These are phyloP conservation scores for Argya squamiceps DNA, from an alignment of 2,797 vertebrate species.

Conservation along the genomic window DNA sequence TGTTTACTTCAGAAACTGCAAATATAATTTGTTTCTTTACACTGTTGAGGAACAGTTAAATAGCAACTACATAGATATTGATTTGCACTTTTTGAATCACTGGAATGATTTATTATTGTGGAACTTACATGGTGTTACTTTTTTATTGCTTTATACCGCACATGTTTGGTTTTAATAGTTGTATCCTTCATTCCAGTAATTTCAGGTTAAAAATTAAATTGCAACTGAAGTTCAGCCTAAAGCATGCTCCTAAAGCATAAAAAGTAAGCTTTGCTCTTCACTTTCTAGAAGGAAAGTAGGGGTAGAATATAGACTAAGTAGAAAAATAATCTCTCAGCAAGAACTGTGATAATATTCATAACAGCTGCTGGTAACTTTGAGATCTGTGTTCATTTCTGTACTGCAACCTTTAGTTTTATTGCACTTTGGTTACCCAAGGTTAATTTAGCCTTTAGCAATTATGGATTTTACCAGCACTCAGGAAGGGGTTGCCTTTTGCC, in stretches of 20 bases:
- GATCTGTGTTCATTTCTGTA: neutral
- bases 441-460: neutral
- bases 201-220: constrained; percentile 71
- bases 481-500: neutral
- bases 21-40: constrained; percentile 71
- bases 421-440: neutral
- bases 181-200: constrained; percentile 72
- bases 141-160: constrained; percentile 66
- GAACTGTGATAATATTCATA: neutral
- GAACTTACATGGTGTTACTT: constrained; percentile 36
- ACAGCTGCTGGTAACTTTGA: neutral
- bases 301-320: neutral
- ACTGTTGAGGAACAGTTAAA: constrained; percentile 70
- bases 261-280: neutral
- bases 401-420: neutral
- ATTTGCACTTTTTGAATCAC: constrained; percentile 51
- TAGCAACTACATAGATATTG: constrained; percentile 65
- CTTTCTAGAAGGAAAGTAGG: neutral
- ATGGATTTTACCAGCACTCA: neutral
- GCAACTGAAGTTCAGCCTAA: constrained; percentile 41
- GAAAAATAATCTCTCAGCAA: neutral
- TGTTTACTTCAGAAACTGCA: constrained; percentile 53
- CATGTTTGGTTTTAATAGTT: constrained; percentile 59
- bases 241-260: neutral
- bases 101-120: constrained; percentile 60